These are phyloP conservation scores for Scomberomorus guttatus DNA, from an alignment of 2,797 vertebrate species.

Conservation along the genomic window DNA sequence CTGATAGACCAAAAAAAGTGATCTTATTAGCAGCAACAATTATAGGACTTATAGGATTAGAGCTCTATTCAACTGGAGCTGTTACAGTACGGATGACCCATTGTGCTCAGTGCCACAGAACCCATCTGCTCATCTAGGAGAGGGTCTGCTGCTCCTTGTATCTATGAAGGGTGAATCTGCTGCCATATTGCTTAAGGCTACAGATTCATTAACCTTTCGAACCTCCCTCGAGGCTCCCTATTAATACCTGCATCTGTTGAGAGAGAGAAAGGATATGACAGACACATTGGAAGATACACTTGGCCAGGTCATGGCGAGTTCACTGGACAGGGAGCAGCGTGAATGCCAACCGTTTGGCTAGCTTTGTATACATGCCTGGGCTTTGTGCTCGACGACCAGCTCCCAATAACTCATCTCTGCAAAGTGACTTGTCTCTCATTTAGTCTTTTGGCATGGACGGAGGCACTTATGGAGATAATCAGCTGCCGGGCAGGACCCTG, in stretches of 20 bases:
- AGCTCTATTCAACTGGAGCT: slow-evolving; percentile 43
- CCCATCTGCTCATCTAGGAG: slow-evolving; percentile 75
- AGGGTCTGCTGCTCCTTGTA: slow-evolving; percentile 65
- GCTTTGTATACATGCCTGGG: slow-evolving; percentile 32
- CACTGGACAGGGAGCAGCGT: slow-evolving; percentile 45
- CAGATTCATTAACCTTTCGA: slow-evolving; percentile 80
- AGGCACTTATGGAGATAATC: slow-evolving; percentile 68
- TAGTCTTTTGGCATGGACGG: slow-evolving; percentile 57
- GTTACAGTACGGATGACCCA: slow-evolving; percentile 25
- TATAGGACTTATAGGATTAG: slow-evolving; percentile 50
- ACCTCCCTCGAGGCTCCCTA: slow-evolving; percentile 64
- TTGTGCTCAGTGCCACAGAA: slow-evolving; percentile 49
- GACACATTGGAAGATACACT: slow-evolving; percentile 53
- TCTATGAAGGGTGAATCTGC: slow-evolving; percentile 64
- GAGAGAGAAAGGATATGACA: slow-evolving; percentile 53
- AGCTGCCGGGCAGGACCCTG: slow-evolving; percentile 55
- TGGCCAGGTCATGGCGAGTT: slow-evolving; percentile 66
- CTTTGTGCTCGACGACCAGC: slow-evolving; percentile 40
- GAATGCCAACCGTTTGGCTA: slow-evolving; percentile 49
- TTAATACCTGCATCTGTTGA: slow-evolving; percentile 82
- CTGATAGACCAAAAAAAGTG: slow-evolving; percentile 30
- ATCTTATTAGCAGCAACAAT: slow-evolving; percentile 53
- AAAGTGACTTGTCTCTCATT: slow-evolving; percentile 67
- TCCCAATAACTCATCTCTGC: slow-evolving; percentile 57
- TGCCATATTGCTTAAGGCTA: slow-evolving; percentile 80